Evolutionary conservation across 2,888 invertebrate species (phyloP), one percentile per base, ranked within the genome.

Genomic region (Trissolcus brochymenae): DNA sequence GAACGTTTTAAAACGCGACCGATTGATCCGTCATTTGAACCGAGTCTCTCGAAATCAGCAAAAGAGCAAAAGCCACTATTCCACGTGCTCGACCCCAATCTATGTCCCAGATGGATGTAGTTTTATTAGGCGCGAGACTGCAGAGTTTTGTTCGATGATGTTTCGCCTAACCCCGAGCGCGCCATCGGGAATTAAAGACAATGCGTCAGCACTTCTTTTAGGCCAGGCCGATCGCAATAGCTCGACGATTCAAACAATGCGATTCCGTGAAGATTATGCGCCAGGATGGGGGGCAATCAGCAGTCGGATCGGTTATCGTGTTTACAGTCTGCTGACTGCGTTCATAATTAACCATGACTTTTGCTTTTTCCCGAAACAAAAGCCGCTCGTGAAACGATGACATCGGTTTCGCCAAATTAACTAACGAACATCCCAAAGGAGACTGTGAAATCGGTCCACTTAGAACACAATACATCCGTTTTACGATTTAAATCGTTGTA

Each of bases 161-260:
- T 83, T 83, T 82, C 75, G 81, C 59, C 57, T 56, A 78, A 71
- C 78, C 79, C 70, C 75, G 76, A 76, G 78, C 67, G 78, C 67
- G 70, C 68, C 79, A 25, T 17, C 68, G 67, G 11, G 79, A 81
- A 87, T 87, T 86, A 86, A 84, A 82, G 79, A 73, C 73, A 68
- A 80, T 83, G 84, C 84, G 84, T 87, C 88, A 87, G 86, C 87
- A 81, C 79, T 84, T 87, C 81, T 80, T 80, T 61, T 43, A 55
- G 62, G 62, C 57, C 82, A 82, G 50, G 60, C 25, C 81, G 80
- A 76, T 79, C 74, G 79, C 82, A 82, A 84, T 84, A 83, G 82
- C 81, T 78, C 74, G 79, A 79, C 76, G 80, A 80, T 78, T 81
- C 82, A 80, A 83, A 85, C 83, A 84, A 84, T 83, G 81, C 80